Evolutionary conservation across 2,113 vertebrate species (phyloP), one percentile per base, ranked within the genome.

Genomic region (Halichoeres trimaculatus): DNA sequence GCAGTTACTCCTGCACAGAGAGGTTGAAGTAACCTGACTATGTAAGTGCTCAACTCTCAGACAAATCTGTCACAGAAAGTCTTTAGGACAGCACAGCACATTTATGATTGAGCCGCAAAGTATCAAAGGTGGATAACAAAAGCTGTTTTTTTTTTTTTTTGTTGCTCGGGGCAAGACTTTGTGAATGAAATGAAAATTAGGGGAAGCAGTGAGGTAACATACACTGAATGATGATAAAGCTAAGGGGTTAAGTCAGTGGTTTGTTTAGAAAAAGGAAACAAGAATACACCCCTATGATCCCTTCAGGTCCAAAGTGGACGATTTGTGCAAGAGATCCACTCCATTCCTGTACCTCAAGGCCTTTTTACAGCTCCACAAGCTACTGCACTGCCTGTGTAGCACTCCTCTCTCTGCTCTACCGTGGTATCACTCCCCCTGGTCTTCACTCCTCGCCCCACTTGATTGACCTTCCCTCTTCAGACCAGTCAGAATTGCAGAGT

Each of bases 171-270:
- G 53, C n/a, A 6, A 55, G 66, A 71, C 34, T 55, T 80, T 80
- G n/a, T 41, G 62, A 76, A 63, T 63, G 38, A 74, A 81, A 78
- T 41, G 20, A 81, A 83, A 85, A 90, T 75, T 69, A 87, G 43
- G 58, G 50, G 34, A 66, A 51, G 62, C n/a, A 67, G 36, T 62
- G 52, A 80, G 81, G 85, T 70, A 84, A 85, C 38, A 38, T 22
- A 60, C 76, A 80, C 13, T 62, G 73, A 89, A 78, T 56, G 47
- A 63, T 63, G 76, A 85, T 65, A 82, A 81, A 78, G 63, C 23
- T 14, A 58, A 59, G 57, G 52, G 57, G 80, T 70, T 77, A 62
- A 84, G 88, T 78, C 74, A 87, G 77, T 79, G 85, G 86, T 76
- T 88, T 86, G 53, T 63, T 70, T 76, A 64, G 16, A 76, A 56